Conservation (phyloP, 2,797 vertebrate species). For the Malurus splendens region DNA sequence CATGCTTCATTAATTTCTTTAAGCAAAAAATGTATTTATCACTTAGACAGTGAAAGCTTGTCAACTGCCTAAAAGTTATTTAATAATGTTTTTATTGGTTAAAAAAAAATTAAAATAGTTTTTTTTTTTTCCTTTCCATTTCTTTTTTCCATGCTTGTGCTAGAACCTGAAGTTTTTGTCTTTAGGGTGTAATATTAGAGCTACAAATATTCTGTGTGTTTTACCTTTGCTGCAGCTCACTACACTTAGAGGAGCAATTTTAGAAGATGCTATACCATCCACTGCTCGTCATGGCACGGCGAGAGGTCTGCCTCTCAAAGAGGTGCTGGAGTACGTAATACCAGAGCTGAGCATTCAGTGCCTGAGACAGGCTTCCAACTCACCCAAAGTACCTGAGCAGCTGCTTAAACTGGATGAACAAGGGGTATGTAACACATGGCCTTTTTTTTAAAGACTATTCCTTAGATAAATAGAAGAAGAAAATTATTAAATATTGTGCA, state of each 20-base stretch:
- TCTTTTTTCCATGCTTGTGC: not conserved
- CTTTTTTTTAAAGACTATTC: not conserved
- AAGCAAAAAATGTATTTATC: not conserved
- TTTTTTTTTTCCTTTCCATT: not conserved
- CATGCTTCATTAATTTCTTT: not conserved
- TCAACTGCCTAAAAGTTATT: not conserved
- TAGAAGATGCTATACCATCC: conserved; percentile 95
- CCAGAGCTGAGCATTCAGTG: conserved; percentile 92
- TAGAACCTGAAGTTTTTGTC: not conserved
- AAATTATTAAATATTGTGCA: not conserved
- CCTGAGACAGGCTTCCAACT: conserved; percentile 86
- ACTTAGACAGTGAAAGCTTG: not conserved
- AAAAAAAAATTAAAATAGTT: not conserved
- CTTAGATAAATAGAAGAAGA: not conserved
- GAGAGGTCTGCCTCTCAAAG: conserved; percentile 91
- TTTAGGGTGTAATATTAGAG: not conserved
- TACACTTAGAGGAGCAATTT: conserved; percentile 90
- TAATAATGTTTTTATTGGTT: not conserved
- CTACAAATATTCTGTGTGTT: not conserved
- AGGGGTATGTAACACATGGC: conserved; percentile 80
- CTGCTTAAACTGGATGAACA: conserved; percentile 96
- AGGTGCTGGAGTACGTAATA: conserved; percentile 92
- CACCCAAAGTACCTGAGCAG: conserved; percentile 90
- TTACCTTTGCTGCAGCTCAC: conserved; percentile 76
- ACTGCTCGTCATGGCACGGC: conserved; percentile 90